Evolutionary conservation across 2,888 invertebrate species (phyloP).

Genomic region (Clitarchus hookeri): DNA sequence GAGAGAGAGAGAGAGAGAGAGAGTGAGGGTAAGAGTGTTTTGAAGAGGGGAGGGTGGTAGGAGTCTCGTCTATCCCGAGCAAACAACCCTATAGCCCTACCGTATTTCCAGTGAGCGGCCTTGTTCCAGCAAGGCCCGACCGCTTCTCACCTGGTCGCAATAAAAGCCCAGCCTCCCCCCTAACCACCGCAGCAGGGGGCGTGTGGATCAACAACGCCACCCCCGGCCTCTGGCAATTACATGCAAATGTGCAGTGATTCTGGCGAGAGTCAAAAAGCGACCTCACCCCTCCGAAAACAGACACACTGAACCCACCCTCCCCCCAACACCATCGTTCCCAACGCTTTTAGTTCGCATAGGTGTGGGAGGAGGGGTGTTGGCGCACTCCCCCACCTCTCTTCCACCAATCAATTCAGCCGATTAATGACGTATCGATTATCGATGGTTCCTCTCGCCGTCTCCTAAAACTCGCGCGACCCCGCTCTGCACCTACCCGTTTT

Average conservation of each 20-base stretch:
- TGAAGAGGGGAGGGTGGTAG: background rate
- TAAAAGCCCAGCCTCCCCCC: background rate
- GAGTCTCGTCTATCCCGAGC: background rate
- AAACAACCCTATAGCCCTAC: background rate
- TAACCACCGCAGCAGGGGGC: background rate
- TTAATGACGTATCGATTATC: slow-evolving; percentile 26
- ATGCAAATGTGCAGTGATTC: slow-evolving; percentile 17
- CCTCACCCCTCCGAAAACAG: background rate
- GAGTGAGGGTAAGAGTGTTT: background rate
- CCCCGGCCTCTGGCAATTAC: background rate
- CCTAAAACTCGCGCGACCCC: background rate
- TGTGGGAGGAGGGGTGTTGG: background rate
- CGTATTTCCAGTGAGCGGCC: background rate
- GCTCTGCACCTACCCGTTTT: background rate
- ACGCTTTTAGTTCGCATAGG: no score
- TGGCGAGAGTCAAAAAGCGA: background rate
- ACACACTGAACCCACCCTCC: background rate
- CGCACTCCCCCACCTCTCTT: background rate
- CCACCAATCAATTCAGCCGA: slow-evolving; percentile 20
- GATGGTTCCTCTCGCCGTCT: background rate
- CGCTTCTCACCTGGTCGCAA: slow-evolving; percentile 22
- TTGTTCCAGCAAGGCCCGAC: background rate
- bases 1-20: background rate
- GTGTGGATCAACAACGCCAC: background rate
- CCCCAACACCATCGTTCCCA: background rate